Conservation (phyloP, 53 echinoderm and acorn worm genomes). For the Holothuria scabra region DNA sequence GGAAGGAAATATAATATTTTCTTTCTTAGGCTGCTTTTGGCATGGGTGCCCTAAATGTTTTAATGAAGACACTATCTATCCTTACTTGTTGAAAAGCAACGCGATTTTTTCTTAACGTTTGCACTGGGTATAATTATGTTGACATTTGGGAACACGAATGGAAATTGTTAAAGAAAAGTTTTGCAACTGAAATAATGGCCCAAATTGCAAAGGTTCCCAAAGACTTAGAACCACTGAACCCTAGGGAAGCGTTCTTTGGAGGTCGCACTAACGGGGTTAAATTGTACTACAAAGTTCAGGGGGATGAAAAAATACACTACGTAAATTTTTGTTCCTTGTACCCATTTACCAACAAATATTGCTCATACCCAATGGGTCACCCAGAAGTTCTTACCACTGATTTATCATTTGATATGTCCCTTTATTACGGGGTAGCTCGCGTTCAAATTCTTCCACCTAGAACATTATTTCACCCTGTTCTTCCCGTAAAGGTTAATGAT, state of each 20-base stretch:
- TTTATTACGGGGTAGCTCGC: constrained; percentile 60
- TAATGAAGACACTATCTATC: constrained; percentile 10
- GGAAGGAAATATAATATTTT: constrained; percentile 22
- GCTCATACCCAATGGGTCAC: constrained; percentile 55
- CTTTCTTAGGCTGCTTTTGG: constrained; percentile 38
- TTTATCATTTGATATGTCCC: constrained; percentile 1
- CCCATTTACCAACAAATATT: constrained; percentile 69
- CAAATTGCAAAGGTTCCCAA: constrained; percentile 1
- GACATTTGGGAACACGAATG: constrained; percentile 45
- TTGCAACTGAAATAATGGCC: background rate
- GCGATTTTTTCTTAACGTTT: background rate
- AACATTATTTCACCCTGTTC: constrained; percentile 53
- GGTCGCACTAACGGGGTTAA: constrained; percentile 56
- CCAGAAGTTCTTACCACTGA: constrained; percentile 42
- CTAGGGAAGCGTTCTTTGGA: constrained; percentile 59
- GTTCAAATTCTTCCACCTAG: constrained; percentile 55
- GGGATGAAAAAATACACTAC: constrained; percentile 62
- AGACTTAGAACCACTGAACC: constrained; percentile 32
- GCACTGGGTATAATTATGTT: background rate
- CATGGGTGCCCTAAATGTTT: constrained; percentile 51
- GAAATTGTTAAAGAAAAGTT: background rate
- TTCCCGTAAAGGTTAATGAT: constrained; percentile 44
- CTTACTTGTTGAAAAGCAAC: constrained; percentile 1
- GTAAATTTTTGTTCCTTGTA: constrained; percentile 72
- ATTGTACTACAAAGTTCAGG: constrained; percentile 28